Evolutionary conservation across 2,797 vertebrate genomes (phyloP).

Genomic region (Onychomys arenicola): DNA sequence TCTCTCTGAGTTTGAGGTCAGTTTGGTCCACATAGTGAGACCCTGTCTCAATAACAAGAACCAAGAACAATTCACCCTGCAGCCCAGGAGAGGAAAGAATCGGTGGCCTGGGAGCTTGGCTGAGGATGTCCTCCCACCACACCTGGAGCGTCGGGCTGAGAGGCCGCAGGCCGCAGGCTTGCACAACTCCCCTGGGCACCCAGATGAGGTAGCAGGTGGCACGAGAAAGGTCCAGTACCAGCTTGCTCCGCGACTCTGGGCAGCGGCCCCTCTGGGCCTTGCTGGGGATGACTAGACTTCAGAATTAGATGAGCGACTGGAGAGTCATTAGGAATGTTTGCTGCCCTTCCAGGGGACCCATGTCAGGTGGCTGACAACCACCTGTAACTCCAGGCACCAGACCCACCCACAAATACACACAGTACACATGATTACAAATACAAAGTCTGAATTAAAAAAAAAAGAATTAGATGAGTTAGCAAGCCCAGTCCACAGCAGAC

Average conservation of each 20-base stretch:
- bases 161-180: background rate
- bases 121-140: too few species aligned
- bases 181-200: background rate
- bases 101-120: background rate
- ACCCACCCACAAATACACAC: background rate
- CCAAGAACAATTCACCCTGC: background rate
- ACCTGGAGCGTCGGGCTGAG: background rate
- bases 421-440: background rate
- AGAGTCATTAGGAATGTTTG: background rate
- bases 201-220: too few species aligned
- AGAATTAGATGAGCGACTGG: background rate
- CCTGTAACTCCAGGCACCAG: background rate
- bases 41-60: background rate
- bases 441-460: background rate
- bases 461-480: background rate
- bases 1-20: background rate
- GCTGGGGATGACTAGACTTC: background rate
- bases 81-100: background rate
- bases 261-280: background rate
- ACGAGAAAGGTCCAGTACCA: background rate
- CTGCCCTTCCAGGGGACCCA: background rate
- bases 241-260: background rate
- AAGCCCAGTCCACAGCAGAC: background rate
- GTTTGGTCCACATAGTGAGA: too few species aligned
- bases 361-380: background rate